Evolutionary conservation across 1,140 invertebrate species (phyloP), one percentile per base, ranked within the genome.

Genomic region (Ceratosolen fusciceps): DNA sequence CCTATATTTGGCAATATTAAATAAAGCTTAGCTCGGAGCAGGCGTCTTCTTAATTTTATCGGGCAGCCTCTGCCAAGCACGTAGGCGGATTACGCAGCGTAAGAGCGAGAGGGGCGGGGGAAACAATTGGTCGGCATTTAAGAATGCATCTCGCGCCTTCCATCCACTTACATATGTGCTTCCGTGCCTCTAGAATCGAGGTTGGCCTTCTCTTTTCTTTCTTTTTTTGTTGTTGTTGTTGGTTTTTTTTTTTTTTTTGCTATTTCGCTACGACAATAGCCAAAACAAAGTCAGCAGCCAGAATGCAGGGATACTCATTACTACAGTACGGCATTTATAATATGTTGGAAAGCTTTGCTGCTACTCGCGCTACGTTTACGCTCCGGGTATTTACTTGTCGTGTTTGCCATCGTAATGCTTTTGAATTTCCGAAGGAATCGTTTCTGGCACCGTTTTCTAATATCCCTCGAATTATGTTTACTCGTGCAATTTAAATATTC

Each of bases 261-360:
- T n/a, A n/a, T 49, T 43, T 29, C 3, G 4, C 24, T 70, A 24
- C 67, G 5, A 49, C 24, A 37, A n/a, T 29, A 24, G 74, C 74
- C 62, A 76, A 76, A 76, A 68, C 43, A 52, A 76, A 76, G 47
- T 68, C 5, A 29, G 37, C 12, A 7, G 26, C 10, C 1, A 19
- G 29, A 2, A 5, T 49, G 52, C 9, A 67, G 1, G n/a, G 9
- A 9, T 12, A 29, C 29, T 39, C 21, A 49, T 56, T 54, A n/a
- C n/a, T n/a, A 62, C 37, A 14, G 58, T 31, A 39, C 5, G 31
- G 31, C 58, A 49, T 62, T 74, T 14, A 16, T 54, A n/a, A n/a
- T n/a, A n/a, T n/a, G n/a, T n/a, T n/a, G n/a, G n/a, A n/a, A n/a
- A n/a, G n/a, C n/a, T n/a, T n/a, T n/a, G n/a, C n/a, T n/a, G n/a